Conservation (phyloP, 2,888 invertebrate species). For the Megamerina dolium region DNA sequence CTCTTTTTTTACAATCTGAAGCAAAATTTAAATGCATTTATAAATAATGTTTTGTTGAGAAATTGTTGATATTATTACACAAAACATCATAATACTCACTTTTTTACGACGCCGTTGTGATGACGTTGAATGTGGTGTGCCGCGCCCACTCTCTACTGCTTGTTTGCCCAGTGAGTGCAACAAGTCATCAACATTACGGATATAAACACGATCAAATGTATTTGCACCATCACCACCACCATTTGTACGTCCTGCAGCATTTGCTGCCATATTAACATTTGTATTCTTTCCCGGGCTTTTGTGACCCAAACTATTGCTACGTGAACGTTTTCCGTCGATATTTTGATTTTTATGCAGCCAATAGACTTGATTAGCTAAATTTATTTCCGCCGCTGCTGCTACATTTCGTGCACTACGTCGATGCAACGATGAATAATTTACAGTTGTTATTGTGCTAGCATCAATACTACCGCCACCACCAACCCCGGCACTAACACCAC, state of each 20-base stretch:
- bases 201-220: slow-evolving; percentile 28
- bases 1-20: no score
- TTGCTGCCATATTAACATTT: slow-evolving; percentile 28
- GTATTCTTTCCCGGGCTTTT: no score
- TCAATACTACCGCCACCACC: slow-evolving; percentile 10
- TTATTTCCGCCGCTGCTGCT: slow-evolving; percentile 35
- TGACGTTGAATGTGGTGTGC: slow-evolving; percentile 32
- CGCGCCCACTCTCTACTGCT: slow-evolving; percentile 27
- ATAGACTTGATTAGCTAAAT: slow-evolving; percentile 43
- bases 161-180: slow-evolving; percentile 35
- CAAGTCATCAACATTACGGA: slow-evolving; percentile 45
- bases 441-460: not conserved
- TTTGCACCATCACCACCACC: slow-evolving; percentile 2
- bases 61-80: no score
- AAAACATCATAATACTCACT: no score
- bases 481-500: slow-evolving; percentile 9
- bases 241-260: slow-evolving; percentile 17
- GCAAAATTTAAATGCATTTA: no score
- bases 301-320: slow-evolving; percentile 42
- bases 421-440: slow-evolving; percentile 15
- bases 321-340: slow-evolving; percentile 23
- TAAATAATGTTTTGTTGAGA: no score
- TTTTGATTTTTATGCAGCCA: slow-evolving; percentile 38
- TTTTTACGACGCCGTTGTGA: slow-evolving; percentile 39
- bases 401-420: slow-evolving; percentile 36